Percentiles rank a stretch among this genome's conserved stretches.
phyloP scores from a whole-genome alignment of 1,140 invertebrate genomes.

The Cardiocondyla obscurior region DNA sequence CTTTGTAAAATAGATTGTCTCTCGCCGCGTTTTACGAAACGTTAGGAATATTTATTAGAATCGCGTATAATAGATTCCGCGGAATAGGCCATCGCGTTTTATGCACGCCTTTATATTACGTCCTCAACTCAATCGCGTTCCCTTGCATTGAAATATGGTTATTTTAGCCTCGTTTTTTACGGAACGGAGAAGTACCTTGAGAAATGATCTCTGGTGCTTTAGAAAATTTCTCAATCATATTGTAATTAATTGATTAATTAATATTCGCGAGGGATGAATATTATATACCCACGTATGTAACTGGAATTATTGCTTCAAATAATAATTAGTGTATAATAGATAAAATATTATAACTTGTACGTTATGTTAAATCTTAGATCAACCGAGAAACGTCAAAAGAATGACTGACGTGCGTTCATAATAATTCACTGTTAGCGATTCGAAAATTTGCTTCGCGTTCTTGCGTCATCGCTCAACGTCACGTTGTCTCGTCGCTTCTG shows the following conservation, averaged over 20 bases:
- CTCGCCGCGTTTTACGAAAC: background rate
- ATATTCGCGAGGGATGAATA: background rate
- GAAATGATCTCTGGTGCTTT: background rate
- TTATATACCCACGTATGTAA: background rate
- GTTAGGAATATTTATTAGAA: background rate
- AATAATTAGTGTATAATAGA: background rate
- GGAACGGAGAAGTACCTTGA: background rate
- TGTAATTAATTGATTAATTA: background rate
- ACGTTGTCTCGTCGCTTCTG: background rate
- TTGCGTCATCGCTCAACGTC: slow-evolving; percentile 45
- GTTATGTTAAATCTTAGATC: slow-evolving; percentile 12
- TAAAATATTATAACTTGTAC: background rate
- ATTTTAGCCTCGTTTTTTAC: background rate
- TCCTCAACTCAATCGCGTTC: background rate
- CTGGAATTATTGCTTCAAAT: background rate
- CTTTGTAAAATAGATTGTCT: background rate
- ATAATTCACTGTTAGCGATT: slow-evolving; percentile 22
- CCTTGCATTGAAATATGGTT: background rate
- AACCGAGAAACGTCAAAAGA: background rate
- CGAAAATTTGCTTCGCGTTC: slow-evolving; percentile 24
- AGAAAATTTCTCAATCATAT: background rate
- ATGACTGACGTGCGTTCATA: slow-evolving; percentile 6
- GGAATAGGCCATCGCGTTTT: background rate
- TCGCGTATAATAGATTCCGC: background rate
- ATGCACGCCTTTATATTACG: slow-evolving; percentile 7